phyloP scores from a whole-genome alignment of 2,888 invertebrate genomes.

The Tinea semifulvella region DNA sequence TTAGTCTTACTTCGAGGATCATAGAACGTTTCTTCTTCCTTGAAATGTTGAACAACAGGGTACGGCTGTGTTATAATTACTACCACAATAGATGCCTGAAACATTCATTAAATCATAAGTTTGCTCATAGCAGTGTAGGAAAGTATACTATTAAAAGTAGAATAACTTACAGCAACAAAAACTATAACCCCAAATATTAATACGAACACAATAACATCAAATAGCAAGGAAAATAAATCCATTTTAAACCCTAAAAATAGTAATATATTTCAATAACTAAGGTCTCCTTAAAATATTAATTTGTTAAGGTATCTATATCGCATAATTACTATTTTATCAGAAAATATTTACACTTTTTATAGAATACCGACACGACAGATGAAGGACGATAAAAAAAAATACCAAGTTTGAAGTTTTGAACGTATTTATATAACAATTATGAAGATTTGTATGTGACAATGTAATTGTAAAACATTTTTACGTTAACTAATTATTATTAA shows the following conservation, averaged over 20 bases:
- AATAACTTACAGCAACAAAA: conserved; percentile 1
- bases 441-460: too few relatives aligned
- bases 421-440: too few relatives aligned
- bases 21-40: conserved; percentile 79
- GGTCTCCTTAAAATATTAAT: neutral
- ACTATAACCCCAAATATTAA: neutral
- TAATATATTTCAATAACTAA: neutral
- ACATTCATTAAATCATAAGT: neutral
- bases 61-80: conserved; percentile 71
- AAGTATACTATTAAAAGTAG: too few relatives aligned
- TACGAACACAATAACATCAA: neutral
- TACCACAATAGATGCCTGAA: conserved; percentile 70
- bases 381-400: too few relatives aligned
- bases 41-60: conserved; percentile 71
- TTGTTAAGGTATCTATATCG: neutral
- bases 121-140: too few relatives aligned
- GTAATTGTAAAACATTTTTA: too few relatives aligned
- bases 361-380: conserved; percentile 3
- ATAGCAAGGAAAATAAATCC: neutral
- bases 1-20: conserved; percentile 63
- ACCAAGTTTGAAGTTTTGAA: too few relatives aligned
- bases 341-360: conserved; percentile 1
- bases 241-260: neutral
- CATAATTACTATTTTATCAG: neutral
- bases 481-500: too few relatives aligned